Evolutionary conservation across 2,888 invertebrate species (phyloP).

Genomic region (Eledona agricola): DNA sequence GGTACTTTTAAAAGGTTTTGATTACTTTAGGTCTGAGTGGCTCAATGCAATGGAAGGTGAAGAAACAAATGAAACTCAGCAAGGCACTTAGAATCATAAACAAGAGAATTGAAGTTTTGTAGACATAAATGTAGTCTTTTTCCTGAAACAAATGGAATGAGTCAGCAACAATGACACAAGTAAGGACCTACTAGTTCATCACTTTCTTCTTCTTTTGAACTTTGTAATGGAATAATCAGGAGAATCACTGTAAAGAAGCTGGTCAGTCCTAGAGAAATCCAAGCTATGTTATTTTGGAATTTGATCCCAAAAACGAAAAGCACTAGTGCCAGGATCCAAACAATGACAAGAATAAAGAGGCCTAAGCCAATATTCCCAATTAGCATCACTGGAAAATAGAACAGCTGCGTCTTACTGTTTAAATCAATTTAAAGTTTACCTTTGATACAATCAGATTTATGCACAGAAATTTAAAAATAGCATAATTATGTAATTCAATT

Average conservation of each 20-base stretch:
- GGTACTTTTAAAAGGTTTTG: slow-evolving; percentile 54
- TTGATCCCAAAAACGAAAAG: slow-evolving; percentile 72
- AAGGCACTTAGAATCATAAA: slow-evolving; percentile 62
- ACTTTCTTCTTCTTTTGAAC: slow-evolving; percentile 40
- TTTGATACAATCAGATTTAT: too few species aligned
- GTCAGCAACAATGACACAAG: slow-evolving; percentile 12
- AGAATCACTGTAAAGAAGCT: slow-evolving; percentile 68
- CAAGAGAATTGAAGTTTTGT: slow-evolving; percentile 63
- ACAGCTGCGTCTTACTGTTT: neutral
- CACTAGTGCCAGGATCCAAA: slow-evolving; percentile 72
- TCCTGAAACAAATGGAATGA: slow-evolving; percentile 61
- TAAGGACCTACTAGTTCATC: slow-evolving; percentile 10
- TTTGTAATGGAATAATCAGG: slow-evolving; percentile 67
- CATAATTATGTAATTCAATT: too few species aligned
- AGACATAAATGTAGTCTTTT: slow-evolving; percentile 66
- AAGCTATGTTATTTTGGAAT: slow-evolving; percentile 72
- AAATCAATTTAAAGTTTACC: too few species aligned
- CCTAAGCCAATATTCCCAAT: slow-evolving; percentile 69
- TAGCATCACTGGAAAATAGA: slow-evolving; percentile 24
- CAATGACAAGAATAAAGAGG: slow-evolving; percentile 70
- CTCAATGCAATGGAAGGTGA: slow-evolving; percentile 64
- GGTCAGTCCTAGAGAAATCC: slow-evolving; percentile 67
- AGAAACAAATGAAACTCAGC: slow-evolving; percentile 62
- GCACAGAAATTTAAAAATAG: too few species aligned
- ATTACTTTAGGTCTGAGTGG: slow-evolving; percentile 62